Conservation (phyloP, 1,140 invertebrate genomes). For the Macrocentrus cingulum region DNA sequence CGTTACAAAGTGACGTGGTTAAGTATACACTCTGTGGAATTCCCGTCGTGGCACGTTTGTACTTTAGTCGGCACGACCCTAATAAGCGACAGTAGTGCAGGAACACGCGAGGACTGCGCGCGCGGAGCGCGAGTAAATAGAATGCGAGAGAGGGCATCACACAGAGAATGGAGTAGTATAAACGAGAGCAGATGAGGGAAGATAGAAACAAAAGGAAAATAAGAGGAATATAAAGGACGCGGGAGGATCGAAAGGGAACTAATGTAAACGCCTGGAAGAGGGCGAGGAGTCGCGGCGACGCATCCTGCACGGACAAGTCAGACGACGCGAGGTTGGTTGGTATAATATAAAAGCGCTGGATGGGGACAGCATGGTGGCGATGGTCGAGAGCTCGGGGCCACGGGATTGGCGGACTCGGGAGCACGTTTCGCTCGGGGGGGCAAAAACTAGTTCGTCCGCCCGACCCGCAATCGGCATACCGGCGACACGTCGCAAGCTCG, state of each 20-base stretch:
- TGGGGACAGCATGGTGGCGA: conserved; percentile 30
- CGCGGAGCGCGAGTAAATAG: neutral
- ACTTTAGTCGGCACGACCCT: conserved; percentile 16
- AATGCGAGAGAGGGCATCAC: neutral
- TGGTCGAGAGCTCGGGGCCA: conserved; percentile 21
- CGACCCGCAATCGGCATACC: conserved; percentile 43
- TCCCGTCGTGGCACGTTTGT: conserved; percentile 12
- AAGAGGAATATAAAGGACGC: conserved; percentile 12
- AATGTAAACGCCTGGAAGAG: conserved; percentile 5
- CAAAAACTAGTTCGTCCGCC: conserved; percentile 47
- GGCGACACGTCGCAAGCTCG: conserved; percentile 50
- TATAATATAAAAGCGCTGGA: conserved; percentile 4
- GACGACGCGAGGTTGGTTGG: neutral
- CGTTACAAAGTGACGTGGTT: conserved; percentile 22
- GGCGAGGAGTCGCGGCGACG: neutral
- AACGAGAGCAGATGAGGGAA: neutral
- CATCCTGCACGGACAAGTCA: neutral
- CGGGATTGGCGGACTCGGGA: conserved; percentile 27
- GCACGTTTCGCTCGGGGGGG: conserved; percentile 37
- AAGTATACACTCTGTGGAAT: conserved; percentile 25
- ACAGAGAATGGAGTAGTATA: conserved; percentile 10
- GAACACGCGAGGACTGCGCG: conserved; percentile 3
- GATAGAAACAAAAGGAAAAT: conserved; percentile 1
- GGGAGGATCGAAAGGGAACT: conserved; percentile 13
- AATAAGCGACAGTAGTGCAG: conserved; percentile 11